Evolutionary conservation across 2,888 invertebrate genomes (phyloP).

Genomic region (Euplexia lucipara): DNA sequence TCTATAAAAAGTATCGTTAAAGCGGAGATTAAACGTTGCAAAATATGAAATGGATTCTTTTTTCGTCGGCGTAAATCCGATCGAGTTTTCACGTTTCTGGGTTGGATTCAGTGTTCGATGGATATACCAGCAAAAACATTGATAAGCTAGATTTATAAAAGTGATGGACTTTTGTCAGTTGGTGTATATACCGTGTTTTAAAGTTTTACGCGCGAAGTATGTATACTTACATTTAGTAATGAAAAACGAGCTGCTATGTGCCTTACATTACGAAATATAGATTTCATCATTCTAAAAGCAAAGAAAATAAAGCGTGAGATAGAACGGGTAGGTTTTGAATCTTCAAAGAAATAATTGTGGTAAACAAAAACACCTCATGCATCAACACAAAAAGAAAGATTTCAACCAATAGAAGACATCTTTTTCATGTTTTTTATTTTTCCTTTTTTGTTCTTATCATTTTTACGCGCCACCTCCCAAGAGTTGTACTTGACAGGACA

Average conservation of each 20-base stretch:
- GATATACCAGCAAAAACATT: not conserved
- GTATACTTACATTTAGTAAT: not conserved
- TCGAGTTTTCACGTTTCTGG: conserved; percentile 24
- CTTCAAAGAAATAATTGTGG: conserved; percentile 14
- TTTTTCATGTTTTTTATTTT: conserved; percentile 31
- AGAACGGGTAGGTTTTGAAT: not conserved
- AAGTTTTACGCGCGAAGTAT: not conserved
- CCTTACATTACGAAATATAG: too few relatives aligned
- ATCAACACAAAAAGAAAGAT: conserved; percentile 13
- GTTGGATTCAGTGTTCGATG: conserved; percentile 12
- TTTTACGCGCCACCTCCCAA: conserved; percentile 51
- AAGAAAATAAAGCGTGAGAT: not conserved
- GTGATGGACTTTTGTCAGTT: not conserved
- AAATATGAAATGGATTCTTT: conserved; percentile 42
- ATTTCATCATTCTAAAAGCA: too few relatives aligned
- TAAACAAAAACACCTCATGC: conserved; percentile 12
- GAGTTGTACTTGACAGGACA: conserved; percentile 51
- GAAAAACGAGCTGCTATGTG: not conserved
- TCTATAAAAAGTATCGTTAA: conserved; percentile 52
- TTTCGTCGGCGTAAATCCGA: conserved; percentile 30
- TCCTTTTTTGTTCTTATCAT: conserved; percentile 56
- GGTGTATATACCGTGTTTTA: not conserved
- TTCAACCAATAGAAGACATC: conserved; percentile 16
- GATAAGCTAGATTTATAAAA: not conserved
- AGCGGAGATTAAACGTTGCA: conserved; percentile 50